Percentiles rank a stretch among this genome's conserved stretches.
These are phyloP conservation scores for Rhadinocentrus ornatus DNA, from an alignment of 2,797 vertebrate species.

Conservation along the genomic window DNA sequence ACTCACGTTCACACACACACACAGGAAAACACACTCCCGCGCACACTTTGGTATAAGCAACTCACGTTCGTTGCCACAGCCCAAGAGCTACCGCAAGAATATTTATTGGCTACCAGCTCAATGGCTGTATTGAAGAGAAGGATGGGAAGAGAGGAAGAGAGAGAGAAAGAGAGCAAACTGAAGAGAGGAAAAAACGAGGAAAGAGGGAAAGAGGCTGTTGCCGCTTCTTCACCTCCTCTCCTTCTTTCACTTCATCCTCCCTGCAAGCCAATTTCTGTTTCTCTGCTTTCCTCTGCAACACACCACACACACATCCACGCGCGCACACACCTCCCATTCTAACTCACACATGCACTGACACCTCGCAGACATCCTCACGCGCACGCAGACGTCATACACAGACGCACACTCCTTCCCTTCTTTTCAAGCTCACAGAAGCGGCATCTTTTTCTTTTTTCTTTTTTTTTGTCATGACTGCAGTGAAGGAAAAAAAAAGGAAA, in stretches of 20 bases:
- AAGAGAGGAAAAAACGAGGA: constrained; percentile 35
- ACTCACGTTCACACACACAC: constrained; percentile 62
- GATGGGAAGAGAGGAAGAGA: constrained; percentile 14
- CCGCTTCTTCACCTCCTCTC: constrained; percentile 54
- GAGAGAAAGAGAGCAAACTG: not conserved
- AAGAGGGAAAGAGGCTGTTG: constrained; percentile 63
- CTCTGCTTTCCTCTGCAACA: constrained; percentile 62
- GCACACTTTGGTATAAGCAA: constrained; percentile 79
- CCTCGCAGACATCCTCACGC: constrained; percentile 46
- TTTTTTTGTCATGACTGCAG: constrained; percentile 43
- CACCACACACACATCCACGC: constrained; percentile 39
- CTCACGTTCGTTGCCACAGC: constrained; percentile 83
- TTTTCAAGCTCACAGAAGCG: not conserved
- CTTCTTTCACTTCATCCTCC: constrained; percentile 50
- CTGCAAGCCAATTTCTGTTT: constrained; percentile 55
- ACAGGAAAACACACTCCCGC: constrained; percentile 37
- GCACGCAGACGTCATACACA: constrained; percentile 28
- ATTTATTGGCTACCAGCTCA: constrained; percentile 82
- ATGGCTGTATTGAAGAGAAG: constrained; percentile 81
- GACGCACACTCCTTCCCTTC: constrained; percentile 4
- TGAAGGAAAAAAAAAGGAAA: not conserved
- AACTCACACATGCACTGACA: constrained; percentile 41
- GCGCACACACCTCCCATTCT: constrained; percentile 12
- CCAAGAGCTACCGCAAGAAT: constrained; percentile 82
- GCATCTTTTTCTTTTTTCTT: constrained; percentile 10